Base-by-base conservation (phyloP, 1,140 invertebrate genomes). In the Solen grandis region DNA sequence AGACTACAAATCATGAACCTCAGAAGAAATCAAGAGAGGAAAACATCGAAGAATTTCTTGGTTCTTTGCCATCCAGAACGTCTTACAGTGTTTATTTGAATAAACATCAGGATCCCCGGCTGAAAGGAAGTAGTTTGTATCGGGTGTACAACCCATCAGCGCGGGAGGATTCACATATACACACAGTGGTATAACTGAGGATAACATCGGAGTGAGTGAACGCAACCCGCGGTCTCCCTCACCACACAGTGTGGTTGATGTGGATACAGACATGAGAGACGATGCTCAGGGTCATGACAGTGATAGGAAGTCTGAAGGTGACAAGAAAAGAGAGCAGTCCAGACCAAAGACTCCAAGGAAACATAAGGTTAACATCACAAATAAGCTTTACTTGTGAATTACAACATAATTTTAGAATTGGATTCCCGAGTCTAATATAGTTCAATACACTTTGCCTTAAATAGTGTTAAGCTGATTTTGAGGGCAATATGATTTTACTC, bases 151-250 rank as follows among this genome's bases (percentile, higher is more conserved):
- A 41, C 22, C 33, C 33, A 19, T 38, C 60, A 46, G 41, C 19
- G 41, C 19, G 0, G 41, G 57, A 36, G 22, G 55, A 22, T 19
- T 33, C 13, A 52, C 19, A 4, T 27, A 29, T 1, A 16, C 8
- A 16, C 74, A 77, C 50, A 77, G 60, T 77, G 74, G 74, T 25
- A 77, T 77, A 19, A 66, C 74, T 16, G 41, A 35, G 19, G 74
- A 77, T 5, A 77, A 77, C 52, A 33, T 54, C 19, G 74, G 74
- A 5, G 46, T 63, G 35, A 62, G 57, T 25, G 38, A 52, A 19
- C 16, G 25, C 5, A 38, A 57, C 22, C 74, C 74, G 19, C 13
- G 25, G 19, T 77, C 74, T 16, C 74, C 74, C 10, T 25, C 14
- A 8, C 29, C 65, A n/a, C n/a, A n/a, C n/a, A n/a, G n/a, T n/a